Conservation (phyloP, 2,797 vertebrate species). For the Acridotheres tristis region DNA sequence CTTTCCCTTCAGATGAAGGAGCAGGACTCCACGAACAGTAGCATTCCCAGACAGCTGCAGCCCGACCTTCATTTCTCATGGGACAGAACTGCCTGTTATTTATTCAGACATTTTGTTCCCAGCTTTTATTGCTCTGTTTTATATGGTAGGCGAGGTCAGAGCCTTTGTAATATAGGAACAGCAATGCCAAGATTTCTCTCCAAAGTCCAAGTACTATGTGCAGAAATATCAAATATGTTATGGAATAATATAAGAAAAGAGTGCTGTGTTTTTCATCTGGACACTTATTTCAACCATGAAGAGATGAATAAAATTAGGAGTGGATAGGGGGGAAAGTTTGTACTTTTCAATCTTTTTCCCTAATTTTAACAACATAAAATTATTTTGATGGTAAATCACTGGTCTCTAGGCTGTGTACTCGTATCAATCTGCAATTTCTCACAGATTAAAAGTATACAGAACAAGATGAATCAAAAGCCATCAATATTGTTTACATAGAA, state of each 20-base stretch:
- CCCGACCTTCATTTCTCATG: constrained; percentile 32
- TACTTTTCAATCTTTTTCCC: background rate
- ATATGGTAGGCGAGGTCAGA: constrained; percentile 52
- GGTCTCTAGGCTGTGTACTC: background rate
- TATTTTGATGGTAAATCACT: background rate
- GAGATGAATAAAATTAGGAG: background rate
- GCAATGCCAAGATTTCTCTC: constrained; percentile 10
- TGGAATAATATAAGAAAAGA: background rate
- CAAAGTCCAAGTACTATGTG: background rate
- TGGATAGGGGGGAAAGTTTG: background rate
- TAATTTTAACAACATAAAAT: background rate
- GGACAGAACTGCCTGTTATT: constrained; percentile 15
- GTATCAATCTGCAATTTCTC: background rate
- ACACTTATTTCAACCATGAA: background rate
- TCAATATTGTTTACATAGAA: background rate
- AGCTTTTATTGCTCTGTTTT: constrained; percentile 68
- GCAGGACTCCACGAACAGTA: background rate
- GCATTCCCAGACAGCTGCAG: background rate
- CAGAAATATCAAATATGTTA: background rate
- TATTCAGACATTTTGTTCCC: constrained; percentile 61
- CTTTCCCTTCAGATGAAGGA: background rate
- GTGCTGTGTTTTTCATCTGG: background rate
- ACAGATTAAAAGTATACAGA: background rate
- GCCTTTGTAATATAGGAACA: background rate
- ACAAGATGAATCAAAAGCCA: background rate